Conservation (phyloP, 2,888 invertebrate species). For the Dasypogon diadema region DNA sequence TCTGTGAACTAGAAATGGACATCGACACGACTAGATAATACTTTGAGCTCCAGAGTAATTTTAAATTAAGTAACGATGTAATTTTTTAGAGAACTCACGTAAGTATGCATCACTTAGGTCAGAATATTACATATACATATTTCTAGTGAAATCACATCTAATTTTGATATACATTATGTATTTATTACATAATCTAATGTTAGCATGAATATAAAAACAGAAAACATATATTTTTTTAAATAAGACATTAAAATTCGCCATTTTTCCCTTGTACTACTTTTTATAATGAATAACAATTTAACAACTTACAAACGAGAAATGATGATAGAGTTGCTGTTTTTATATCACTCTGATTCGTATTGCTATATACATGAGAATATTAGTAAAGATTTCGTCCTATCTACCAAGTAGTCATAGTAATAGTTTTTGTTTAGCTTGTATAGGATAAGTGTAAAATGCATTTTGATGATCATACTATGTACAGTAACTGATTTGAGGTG, state of each 20-base stretch:
- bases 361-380: constrained; percentile 1
- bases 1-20: too few species aligned
- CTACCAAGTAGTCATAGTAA: neutral
- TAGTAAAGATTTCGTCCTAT: neutral
- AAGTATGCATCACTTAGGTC: too few species aligned
- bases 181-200: neutral
- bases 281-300: neutral
- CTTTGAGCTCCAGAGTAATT: too few species aligned
- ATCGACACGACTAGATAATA: too few species aligned
- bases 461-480: neutral
- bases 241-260: neutral
- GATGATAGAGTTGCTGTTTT: neutral
- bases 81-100: too few species aligned
- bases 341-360: constrained; percentile 1
- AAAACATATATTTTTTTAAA: neutral
- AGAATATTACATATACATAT: too few species aligned
- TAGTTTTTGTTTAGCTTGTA: neutral
- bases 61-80: too few species aligned
- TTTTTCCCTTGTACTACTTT: neutral
- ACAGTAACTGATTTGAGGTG: neutral
- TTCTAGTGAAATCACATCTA: too few species aligned
- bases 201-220: constrained; percentile 3
- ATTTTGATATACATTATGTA: neutral
- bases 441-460: neutral
- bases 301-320: neutral